phyloP scores from a whole-genome alignment of 2,797 vertebrate genomes.

The Chelon auratus region DNA sequence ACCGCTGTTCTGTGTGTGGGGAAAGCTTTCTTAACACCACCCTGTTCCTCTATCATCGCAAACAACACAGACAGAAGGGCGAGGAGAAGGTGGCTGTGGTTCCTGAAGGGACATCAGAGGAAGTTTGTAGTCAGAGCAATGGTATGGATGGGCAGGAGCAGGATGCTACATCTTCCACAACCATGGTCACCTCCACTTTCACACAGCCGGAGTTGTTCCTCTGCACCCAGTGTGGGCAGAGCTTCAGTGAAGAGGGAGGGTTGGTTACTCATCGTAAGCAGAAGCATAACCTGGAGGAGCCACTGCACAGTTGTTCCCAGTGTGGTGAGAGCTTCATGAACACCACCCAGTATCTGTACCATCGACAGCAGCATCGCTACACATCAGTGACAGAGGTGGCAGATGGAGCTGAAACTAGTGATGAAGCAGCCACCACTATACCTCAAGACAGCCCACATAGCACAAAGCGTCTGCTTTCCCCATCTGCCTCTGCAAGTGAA shows the following conservation, averaged over 20 bases:
- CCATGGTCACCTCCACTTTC: slow-evolving; percentile 20
- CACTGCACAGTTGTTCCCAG: slow-evolving; percentile 85
- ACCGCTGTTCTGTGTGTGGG: slow-evolving; percentile 90
- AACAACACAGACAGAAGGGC: slow-evolving; percentile 85
- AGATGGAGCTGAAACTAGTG: slow-evolving; percentile 32
- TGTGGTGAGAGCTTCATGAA: slow-evolving; percentile 90
- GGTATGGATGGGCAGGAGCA: slow-evolving; percentile 30
- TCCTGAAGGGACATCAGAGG: slow-evolving; percentile 24
- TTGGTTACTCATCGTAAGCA: slow-evolving; percentile 85
- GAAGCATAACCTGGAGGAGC: slow-evolving; percentile 83
- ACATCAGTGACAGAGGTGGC: slow-evolving; percentile 8
- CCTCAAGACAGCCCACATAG: slow-evolving; percentile 38
- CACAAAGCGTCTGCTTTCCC: slow-evolving; percentile 66
- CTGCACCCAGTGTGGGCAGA: slow-evolving; percentile 88
- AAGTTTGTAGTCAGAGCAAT: slow-evolving; percentile 25
- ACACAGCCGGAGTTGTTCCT: slow-evolving; percentile 82
- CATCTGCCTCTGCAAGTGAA: slow-evolving; percentile 42
- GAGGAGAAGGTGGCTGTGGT: slow-evolving; percentile 60
- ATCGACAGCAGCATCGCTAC: slow-evolving; percentile 85
- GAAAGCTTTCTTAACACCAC: slow-evolving; percentile 94
- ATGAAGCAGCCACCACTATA: slow-evolving; percentile 16
- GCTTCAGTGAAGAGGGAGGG: slow-evolving; percentile 79
- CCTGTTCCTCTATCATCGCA: slow-evolving; percentile 95
- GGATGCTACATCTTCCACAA: not conserved
- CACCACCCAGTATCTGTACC: slow-evolving; percentile 94